Evolutionary conservation across 2,113 vertebrate species (phyloP).

Genomic region (Trematocara marginatum): DNA sequence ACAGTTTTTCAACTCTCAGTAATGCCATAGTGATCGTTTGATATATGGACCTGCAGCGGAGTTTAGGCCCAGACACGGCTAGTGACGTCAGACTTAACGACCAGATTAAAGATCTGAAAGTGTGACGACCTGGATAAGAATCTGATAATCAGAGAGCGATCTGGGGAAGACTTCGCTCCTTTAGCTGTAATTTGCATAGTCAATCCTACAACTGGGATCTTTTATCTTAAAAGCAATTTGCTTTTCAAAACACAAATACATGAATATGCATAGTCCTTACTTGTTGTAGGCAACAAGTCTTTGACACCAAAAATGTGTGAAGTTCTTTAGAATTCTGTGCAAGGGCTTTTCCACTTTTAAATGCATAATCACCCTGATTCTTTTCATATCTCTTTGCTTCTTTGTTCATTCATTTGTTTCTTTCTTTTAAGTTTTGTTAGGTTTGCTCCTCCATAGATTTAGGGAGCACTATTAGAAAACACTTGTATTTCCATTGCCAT

Average conservation of each 20-base stretch:
- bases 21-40: too few relatives aligned
- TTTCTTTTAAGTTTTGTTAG: background rate
- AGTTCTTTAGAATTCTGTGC: background rate
- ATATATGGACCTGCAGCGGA: too few relatives aligned
- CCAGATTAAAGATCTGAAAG: background rate
- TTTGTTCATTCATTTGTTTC: background rate
- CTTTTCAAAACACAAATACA: background rate
- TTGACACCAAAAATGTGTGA: background rate
- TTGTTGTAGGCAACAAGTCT: background rate
- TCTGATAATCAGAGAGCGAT: background rate
- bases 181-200: background rate
- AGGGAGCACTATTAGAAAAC: background rate
- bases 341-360: rapidly evolving
- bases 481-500: rapidly evolving
- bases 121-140: rapidly evolving
- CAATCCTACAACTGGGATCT: background rate
- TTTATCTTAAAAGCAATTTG: background rate
- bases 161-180: background rate
- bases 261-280: background rate
- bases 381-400: background rate
- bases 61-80: too few relatives aligned
- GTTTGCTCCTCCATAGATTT: rapidly evolving
- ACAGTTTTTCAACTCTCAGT: too few relatives aligned
- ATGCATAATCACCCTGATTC: background rate
- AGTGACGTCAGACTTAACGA: too few relatives aligned